Evolutionary conservation across 2,113 vertebrate genomes (phyloP).

Genomic region (Panurus biarmicus): DNA sequence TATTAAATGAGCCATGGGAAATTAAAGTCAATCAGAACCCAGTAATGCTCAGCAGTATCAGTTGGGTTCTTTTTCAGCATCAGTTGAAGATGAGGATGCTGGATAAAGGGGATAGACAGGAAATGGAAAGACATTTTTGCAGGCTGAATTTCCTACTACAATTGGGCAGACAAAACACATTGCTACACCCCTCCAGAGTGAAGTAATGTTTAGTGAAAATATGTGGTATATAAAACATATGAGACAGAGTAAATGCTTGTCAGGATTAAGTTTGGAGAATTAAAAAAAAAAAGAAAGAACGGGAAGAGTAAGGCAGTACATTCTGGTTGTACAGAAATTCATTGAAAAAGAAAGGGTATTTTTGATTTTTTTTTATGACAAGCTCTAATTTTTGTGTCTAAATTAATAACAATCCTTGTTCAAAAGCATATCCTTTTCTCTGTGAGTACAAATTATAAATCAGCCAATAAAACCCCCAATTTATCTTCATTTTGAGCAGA

Average conservation of each 20-base stretch:
- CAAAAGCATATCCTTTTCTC: background rate
- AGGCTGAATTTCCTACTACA: background rate
- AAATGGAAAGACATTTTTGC: background rate
- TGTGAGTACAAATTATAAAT: background rate
- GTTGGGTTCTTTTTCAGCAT: background rate
- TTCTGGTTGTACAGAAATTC: background rate
- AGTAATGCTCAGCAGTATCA: background rate
- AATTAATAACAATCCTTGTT: too few relatives aligned
- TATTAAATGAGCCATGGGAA: background rate
- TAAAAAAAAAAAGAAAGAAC: background rate
- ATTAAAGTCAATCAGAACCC: background rate
- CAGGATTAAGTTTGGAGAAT: accelerated
- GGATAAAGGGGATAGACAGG: background rate
- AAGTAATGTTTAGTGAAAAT: background rate
- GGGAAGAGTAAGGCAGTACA: background rate
- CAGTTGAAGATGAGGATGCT: background rate
- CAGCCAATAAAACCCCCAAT: background rate
- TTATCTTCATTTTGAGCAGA: background rate
- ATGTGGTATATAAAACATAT: background rate
- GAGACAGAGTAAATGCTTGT: background rate
- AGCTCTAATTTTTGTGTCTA: background rate
- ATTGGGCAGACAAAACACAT: background rate
- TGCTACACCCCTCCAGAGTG: background rate
- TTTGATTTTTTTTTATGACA: background rate
- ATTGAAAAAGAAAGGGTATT: background rate